These are phyloP conservation scores for Leucoptera coffeella DNA, from an alignment of 2,888 invertebrate genomes.

Conservation along the genomic window DNA sequence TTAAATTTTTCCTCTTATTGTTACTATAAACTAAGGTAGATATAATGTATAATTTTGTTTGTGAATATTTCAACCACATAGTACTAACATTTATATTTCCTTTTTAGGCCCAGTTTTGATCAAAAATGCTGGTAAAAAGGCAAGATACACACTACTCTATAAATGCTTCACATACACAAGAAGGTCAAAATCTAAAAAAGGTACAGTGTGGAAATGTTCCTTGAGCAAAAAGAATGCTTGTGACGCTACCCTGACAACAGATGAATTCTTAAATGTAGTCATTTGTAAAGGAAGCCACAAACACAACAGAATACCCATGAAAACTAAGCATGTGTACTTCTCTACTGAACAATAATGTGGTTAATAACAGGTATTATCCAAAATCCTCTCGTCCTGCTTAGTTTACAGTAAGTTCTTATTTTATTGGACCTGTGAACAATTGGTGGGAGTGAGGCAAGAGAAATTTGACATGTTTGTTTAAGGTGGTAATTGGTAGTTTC, in stretches of 20 bases:
- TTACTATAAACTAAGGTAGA: too few species aligned
- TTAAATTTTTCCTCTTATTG: too few species aligned
- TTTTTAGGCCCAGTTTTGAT: slow-evolving; percentile 28
- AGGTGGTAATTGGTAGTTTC: too few species aligned
- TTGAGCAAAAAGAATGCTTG: slow-evolving; percentile 24
- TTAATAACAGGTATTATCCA: too few species aligned
- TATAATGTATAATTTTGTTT: not conserved
- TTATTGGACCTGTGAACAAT: too few species aligned
- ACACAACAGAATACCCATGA: slow-evolving; percentile 14
- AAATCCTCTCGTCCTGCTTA: too few species aligned
- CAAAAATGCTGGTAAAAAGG: slow-evolving; percentile 22
- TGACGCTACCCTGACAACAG: slow-evolving; percentile 22
- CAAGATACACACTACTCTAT: slow-evolving; percentile 21
- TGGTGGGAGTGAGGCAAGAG: too few species aligned
- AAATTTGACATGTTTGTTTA: too few species aligned
- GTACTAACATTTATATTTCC: not conserved
- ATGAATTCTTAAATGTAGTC: slow-evolving; percentile 24
- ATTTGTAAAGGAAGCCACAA: slow-evolving; percentile 16
- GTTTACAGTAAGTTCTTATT: too few species aligned
- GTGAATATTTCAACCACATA: not conserved
- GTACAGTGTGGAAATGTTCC: slow-evolving; percentile 33
- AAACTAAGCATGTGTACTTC: slow-evolving; percentile 38
- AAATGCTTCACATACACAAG: slow-evolving; percentile 19
- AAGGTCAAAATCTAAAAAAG: slow-evolving; percentile 30
- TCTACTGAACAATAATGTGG: slow-evolving; percentile 14